phyloP scores from a whole-genome alignment of 35 echinoderm and acorn worm genomes.

The Antedon bifida region DNA sequence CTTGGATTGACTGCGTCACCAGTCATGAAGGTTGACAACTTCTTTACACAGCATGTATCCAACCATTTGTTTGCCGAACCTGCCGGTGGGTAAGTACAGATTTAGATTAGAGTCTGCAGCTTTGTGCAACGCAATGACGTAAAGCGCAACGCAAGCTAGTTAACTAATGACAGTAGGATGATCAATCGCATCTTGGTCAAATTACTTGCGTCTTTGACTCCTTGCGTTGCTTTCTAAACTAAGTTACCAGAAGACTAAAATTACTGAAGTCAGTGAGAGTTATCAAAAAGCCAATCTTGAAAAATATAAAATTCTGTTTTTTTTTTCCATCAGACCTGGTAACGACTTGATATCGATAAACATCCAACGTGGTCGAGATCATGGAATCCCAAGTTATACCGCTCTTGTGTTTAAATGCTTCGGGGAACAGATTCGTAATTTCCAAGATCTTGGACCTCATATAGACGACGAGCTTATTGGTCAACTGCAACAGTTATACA shows the following conservation, averaged over 20 bases:
- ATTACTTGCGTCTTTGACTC: too few relatives aligned
- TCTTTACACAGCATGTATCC: slow-evolving; percentile 12
- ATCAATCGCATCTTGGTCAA: too few relatives aligned
- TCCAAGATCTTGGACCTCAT: neutral
- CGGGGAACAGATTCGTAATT: neutral
- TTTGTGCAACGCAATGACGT: too few relatives aligned
- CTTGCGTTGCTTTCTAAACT: too few relatives aligned
- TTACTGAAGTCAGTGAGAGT: too few relatives aligned
- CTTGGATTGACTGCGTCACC: slow-evolving; percentile 36
- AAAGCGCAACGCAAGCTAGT: too few relatives aligned
- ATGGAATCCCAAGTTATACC: slow-evolving; percentile 57
- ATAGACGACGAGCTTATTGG: neutral
- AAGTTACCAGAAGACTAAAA: too few relatives aligned
- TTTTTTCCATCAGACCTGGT: slow-evolving; percentile 40
- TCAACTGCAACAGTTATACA: neutral
- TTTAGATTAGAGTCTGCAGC: neutral
- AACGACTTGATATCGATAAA: slow-evolving; percentile 67
- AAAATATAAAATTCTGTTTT: too few relatives aligned
- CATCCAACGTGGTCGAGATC: slow-evolving; percentile 84
- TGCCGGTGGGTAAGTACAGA: slow-evolving; percentile 18
- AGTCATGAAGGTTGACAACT: slow-evolving; percentile 50
- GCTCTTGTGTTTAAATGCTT: neutral
- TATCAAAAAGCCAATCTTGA: too few relatives aligned
- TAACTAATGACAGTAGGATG: too few relatives aligned
- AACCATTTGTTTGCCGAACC: slow-evolving; percentile 51